Evolutionary conservation across 2,888 invertebrate species (phyloP).

Genomic region (Acanthacorydalis orientalis): DNA sequence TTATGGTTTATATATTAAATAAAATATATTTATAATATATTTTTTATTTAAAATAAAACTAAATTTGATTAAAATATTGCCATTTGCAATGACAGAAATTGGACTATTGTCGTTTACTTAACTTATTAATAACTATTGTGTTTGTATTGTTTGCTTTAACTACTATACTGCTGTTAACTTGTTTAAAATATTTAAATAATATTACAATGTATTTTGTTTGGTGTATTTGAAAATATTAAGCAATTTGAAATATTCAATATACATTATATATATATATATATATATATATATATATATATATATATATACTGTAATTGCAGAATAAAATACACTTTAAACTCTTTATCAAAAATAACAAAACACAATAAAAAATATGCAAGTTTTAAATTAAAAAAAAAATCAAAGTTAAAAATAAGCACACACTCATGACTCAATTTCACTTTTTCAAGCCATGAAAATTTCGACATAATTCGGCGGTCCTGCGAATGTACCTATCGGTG

Average conservation of each 20-base stretch:
- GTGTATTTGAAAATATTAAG: not conserved
- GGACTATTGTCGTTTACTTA: no score
- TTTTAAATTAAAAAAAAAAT: not conserved
- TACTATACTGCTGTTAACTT: not conserved
- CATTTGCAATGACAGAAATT: no score
- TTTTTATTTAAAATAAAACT: no score
- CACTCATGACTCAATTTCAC: not conserved
- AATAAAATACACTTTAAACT: no score
- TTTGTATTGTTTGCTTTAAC: not conserved
- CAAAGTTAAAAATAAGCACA: not conserved
- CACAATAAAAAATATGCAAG: no score
- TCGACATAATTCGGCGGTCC: slow-evolving; percentile 3
- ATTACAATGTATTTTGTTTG: not conserved
- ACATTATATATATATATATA: not conserved
- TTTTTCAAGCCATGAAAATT: slow-evolving; percentile 4
- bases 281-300: no score
- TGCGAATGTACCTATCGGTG: not conserved
- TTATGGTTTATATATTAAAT: no score
- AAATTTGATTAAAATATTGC: no score
- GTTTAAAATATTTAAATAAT: not conserved
- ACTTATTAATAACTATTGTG: no score
- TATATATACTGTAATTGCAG: no score
- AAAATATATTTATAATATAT: no score
- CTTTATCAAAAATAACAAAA: no score
- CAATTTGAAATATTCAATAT: not conserved